Evolutionary conservation across 35 echinoderm and acorn worm species (phyloP).

Genomic region (Stichopus chloronotus): DNA sequence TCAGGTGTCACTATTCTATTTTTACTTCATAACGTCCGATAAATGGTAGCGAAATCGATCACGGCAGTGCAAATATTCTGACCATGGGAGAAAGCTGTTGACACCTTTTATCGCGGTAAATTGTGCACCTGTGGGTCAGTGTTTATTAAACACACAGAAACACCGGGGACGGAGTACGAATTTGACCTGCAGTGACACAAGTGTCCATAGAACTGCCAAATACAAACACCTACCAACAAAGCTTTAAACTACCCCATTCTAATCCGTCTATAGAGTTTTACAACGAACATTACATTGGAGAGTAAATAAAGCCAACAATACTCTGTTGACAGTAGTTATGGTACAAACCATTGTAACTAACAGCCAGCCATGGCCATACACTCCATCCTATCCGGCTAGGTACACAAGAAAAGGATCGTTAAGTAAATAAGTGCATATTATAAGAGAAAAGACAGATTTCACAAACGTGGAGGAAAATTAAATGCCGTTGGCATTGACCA

Average conservation of each 20-base stretch:
- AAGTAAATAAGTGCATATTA: too few relatives aligned
- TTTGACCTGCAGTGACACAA: constrained; percentile 3
- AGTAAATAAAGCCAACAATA: neutral
- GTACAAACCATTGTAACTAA: neutral
- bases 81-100: too few relatives aligned
- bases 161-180: neutral
- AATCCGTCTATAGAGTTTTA: neutral
- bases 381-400: neutral
- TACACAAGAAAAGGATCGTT: too few relatives aligned
- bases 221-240: constrained; percentile 8
- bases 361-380: neutral
- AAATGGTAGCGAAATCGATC: too few relatives aligned
- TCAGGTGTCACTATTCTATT: too few relatives aligned
- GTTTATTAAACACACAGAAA: neutral
- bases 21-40: too few relatives aligned
- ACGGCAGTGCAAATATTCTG: too few relatives aligned
- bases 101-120: neutral
- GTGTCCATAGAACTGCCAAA: neutral
- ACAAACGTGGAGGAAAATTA: too few relatives aligned
- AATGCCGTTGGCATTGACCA: too few relatives aligned
- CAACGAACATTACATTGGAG: neutral
- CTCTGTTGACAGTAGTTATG: neutral
- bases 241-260: constrained; percentile 1
- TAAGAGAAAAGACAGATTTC: too few relatives aligned
- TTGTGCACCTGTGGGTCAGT: constrained; percentile 21